Evolutionary conservation across 2,797 vertebrate genomes (phyloP), one percentile per base, ranked within the genome.

Genomic region (Atherinosoma microstoma): DNA sequence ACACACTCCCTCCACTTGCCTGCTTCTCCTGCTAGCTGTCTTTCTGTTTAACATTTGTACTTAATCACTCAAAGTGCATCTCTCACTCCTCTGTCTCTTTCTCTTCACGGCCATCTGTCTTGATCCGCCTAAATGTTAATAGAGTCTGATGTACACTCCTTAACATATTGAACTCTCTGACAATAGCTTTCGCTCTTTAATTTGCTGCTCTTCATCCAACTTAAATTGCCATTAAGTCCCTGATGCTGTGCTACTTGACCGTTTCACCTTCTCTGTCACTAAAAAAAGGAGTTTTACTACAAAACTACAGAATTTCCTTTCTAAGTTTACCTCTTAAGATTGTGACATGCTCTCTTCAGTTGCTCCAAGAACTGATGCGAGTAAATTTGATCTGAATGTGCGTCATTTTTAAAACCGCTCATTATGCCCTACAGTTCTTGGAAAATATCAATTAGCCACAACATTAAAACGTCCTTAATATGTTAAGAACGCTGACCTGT

Each of bases 71-170:
- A 12, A 40, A 32, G 11, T 63, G 61, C 65, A 16, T 60, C 70
- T 70, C 51, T 78, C 57, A 30, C 77, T 62, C 38, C n/a, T 13
- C 51, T 27, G 30, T 64, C 70, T 67, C 62, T 64, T 34, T 40
- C 10, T 76, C 27, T 67, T 56, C 67, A 38, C 36, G 27, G 60
- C 73, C 88, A 88, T 87, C 69, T 87, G 89, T 74, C 79, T 82
- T 82, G 73, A 84, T 83, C 87, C 78, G 72, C 61, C 47, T 38
- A 83, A 79, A 82, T 67, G 79, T 76, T 86, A 82, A 89, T 85
- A 67, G 67, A 79, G 74, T 66, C 63, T 70, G 68, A 83, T 85
- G 70, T 88, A 74, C 64, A 66, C 73, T 72, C 76, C 75, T 87
- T 87, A 86, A 74, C 82, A 78, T 79, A 72, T 60, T 79, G 77